Evolutionary conservation across 2,113 vertebrate genomes (phyloP), one percentile per base, ranked within the genome.

Genomic region (Verasper variegatus): DNA sequence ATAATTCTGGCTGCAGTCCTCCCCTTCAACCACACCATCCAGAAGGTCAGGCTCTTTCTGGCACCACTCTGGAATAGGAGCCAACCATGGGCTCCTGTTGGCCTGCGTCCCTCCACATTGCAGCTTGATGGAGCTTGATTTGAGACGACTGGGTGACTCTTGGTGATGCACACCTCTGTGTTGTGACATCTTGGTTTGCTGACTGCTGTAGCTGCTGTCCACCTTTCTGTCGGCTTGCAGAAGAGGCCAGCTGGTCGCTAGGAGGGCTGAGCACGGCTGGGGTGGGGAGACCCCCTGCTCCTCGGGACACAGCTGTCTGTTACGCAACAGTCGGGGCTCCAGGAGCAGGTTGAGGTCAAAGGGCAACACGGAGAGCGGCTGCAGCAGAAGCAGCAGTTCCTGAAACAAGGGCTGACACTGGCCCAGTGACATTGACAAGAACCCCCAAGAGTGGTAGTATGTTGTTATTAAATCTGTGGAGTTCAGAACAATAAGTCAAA

Each of bases 281-380:
- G 40, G 95, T 76, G 0, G 95, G 94, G 40, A 95, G 88, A 94
- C 88, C 37, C 85, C 93, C 71, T 94, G 95, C 71, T 94, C 94
- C 54, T 94, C 94, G 0, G 74, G 61, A 3, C 94, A 93, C 74
- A 97, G 92, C 83, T 95, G 94, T 61, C 94, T 93, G 61, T 92
- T 95, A 27, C 90, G 92, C 81, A 96, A 92, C 76, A 97, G 92
- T 72, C 91, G 93, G 54, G 96, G 93, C 90, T 99, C 96, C 0
- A 97, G 96, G 4, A 98, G 95, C 42, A 98, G 86, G 91, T 98
- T 96, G 14, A 99, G 94, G 91, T 96, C 96, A 90, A 99, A 99
- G 75, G 97, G 97, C 77, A 99, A 87, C 74, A 96, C 92, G 5
- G 97, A 97, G 24, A 99, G 95, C 0, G 98, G 98, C 86, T 98